A percentile compares a stretch with the other conserved stretches of the same genome.
These are phyloP conservation scores for Rotaria socialis DNA, from an alignment of 2,888 invertebrate genomes.

Conservation along the genomic window DNA sequence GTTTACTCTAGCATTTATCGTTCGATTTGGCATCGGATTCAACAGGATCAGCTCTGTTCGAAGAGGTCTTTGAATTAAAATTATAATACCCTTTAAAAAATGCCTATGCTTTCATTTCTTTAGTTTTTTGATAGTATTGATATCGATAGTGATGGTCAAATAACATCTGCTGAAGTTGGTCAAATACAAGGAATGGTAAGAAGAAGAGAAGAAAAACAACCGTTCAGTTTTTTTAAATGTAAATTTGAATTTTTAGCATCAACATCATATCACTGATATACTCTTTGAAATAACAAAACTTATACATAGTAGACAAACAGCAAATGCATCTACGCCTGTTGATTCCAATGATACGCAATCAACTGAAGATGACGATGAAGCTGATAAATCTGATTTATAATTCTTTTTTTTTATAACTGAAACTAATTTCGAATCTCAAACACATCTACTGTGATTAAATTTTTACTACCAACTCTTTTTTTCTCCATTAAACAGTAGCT, in stretches of 20 bases:
- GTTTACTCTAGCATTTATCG: not conserved
- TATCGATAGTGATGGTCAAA: conserved; percentile 38
- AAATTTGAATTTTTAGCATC: not conserved
- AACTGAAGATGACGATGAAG: not conserved
- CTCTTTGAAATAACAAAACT: conserved; percentile 19
- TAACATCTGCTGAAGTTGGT: not conserved
- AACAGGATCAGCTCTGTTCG: not conserved
- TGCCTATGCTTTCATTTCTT: not conserved
- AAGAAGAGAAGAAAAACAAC: not conserved
- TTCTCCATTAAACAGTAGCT: not conserved
- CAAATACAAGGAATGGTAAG: not conserved
- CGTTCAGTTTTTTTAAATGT: too few species aligned
- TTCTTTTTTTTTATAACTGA: not conserved
- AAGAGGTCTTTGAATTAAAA: not conserved
- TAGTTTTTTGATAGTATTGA: conserved; percentile 43
- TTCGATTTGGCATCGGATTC: not conserved
- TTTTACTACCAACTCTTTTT: not conserved
- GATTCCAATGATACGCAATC: not conserved
- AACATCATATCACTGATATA: conserved; percentile 2
- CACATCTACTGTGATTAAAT: not conserved
- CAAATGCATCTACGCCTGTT: not conserved
- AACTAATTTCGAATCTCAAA: too few species aligned
- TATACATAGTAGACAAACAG: not conserved
- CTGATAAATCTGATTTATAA: not conserved
- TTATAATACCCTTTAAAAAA: too few species aligned